These are phyloP conservation scores for Steinernema khuongi DNA, from an alignment of 1,140 invertebrate species.

Conservation along the genomic window DNA sequence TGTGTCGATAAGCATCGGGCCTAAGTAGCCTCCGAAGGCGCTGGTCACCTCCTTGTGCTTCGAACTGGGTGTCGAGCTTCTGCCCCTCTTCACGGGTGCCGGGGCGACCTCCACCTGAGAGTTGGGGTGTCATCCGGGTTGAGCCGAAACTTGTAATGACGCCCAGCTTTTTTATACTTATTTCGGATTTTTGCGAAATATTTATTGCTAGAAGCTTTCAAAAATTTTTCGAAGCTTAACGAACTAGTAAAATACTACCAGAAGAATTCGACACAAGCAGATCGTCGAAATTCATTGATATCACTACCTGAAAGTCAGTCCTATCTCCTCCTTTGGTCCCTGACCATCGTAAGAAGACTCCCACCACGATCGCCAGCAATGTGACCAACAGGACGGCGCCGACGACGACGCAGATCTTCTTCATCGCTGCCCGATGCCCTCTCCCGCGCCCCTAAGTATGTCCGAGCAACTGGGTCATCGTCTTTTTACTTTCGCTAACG, in stretches of 20 bases:
- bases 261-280: too few species aligned
- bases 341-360: not conserved
- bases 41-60: not conserved
- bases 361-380: not conserved
- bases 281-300: slow-evolving; percentile 7
- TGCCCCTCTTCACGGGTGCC: not conserved
- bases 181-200: too few species aligned
- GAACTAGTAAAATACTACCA: too few species aligned
- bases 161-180: too few species aligned
- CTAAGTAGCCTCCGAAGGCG: not conserved
- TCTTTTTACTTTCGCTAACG: slow-evolving; percentile 8
- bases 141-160: too few species aligned
- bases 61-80: not conserved
- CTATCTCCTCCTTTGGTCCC: not conserved
- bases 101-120: not conserved
- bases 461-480: not conserved
- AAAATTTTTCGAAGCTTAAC: too few species aligned
- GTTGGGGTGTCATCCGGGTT: not conserved
- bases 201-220: too few species aligned
- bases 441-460: not conserved
- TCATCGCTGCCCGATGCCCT: not conserved
- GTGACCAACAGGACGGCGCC: not conserved
- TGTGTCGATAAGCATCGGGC: not conserved
- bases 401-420: not conserved
- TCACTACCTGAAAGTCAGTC: too few species aligned